phyloP scores from a whole-genome alignment of 2,888 invertebrate species.

The Calliphora vomitoria region DNA sequence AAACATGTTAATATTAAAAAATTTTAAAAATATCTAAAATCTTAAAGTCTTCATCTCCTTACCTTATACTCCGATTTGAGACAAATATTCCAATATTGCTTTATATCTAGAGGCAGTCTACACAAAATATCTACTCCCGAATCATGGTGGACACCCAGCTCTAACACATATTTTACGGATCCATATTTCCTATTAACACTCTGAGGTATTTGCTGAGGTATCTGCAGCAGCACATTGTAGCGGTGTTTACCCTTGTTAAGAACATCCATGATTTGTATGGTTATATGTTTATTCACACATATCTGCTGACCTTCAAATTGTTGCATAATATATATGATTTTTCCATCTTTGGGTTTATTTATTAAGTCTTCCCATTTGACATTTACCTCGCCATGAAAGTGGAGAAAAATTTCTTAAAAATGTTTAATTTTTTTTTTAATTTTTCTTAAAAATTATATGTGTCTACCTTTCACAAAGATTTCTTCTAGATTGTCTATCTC shows the following conservation, averaged over 20 bases:
- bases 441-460: not conserved
- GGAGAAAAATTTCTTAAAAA: conserved; percentile 36
- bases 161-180: conserved; percentile 26
- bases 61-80: conserved; percentile 21
- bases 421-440: too few species aligned
- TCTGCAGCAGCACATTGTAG: conserved; percentile 8
- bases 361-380: conserved; percentile 50
- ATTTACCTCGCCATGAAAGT: conserved; percentile 22
- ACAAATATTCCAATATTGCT: conserved; percentile 17
- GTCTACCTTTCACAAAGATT: conserved; percentile 43
- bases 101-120: not conserved
- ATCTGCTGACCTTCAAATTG: conserved; percentile 37
- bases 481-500: conserved; percentile 31
- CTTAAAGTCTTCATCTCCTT: not conserved
- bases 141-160: not conserved
- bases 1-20: not conserved
- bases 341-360: conserved; percentile 29
- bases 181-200: conserved; percentile 36
- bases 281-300: conserved; percentile 17
- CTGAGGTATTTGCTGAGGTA: conserved; percentile 33
- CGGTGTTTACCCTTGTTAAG: conserved; percentile 14
- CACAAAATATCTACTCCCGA: not conserved
- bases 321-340: conserved; percentile 52
- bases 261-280: conserved; percentile 6
- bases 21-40: not conserved